Percentiles rank a stretch among this genome's conserved stretches.
Evolutionary conservation across 2,113 vertebrate genomes (phyloP).

Genomic region (Setophaga petechia): DNA sequence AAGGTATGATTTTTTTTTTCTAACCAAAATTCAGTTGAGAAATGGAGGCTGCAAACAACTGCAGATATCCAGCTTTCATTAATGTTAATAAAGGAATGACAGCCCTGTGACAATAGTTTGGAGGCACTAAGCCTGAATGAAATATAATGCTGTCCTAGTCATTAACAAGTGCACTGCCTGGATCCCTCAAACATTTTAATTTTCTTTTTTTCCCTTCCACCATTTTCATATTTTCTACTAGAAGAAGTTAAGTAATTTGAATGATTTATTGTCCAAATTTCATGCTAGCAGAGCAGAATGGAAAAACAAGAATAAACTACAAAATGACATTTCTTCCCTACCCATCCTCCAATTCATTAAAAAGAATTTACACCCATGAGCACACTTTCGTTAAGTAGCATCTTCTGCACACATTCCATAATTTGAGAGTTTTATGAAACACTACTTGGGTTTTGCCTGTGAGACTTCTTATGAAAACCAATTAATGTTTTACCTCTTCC

Average conservation of each 20-base stretch:
- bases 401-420: not conserved
- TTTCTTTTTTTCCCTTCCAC: not conserved
- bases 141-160: not conserved
- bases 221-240: not conserved
- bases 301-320: not conserved
- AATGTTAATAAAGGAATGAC: not conserved
- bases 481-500: not conserved
- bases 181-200: not conserved
- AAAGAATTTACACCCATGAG: not conserved
- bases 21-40: not conserved
- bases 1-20: not conserved
- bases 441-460: not conserved
- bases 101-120: not conserved
- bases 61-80: not conserved
- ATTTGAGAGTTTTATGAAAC: not conserved
- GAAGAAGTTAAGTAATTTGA: not conserved
- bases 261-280: slow-evolving; percentile 41
- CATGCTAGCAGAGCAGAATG: not conserved
- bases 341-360: not conserved
- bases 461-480: not conserved
- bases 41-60: not conserved
- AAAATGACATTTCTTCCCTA: not conserved
- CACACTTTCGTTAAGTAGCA: not conserved
- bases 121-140: not conserved
- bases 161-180: not conserved